Conservation (phyloP, 2,797 vertebrate species). For the Mallotus villosus region DNA sequence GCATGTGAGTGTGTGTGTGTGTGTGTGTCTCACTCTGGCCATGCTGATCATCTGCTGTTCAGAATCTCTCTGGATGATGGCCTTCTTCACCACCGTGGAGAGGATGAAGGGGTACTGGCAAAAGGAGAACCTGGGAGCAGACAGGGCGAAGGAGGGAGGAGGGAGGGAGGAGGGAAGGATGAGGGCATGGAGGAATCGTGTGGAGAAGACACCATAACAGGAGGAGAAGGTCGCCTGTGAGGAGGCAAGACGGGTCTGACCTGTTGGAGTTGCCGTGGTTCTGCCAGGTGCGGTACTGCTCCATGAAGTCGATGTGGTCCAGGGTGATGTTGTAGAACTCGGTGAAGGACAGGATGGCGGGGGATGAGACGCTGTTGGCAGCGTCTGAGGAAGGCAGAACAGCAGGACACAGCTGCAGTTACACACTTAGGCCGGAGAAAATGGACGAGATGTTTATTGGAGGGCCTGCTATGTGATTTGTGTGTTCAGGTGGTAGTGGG, state of each 20-base stretch:
- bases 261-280: constrained; percentile 87
- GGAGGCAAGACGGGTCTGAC: constrained; percentile 56
- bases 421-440: neutral
- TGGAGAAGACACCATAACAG: neutral
- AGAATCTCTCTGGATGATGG: constrained; percentile 96
- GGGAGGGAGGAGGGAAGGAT: neutral
- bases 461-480: neutral
- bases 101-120: constrained; percentile 98
- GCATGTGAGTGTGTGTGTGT: constrained; percentile 2
- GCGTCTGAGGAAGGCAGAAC: constrained; percentile 71
- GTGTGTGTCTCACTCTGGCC: constrained; percentile 86
- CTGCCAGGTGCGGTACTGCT: constrained; percentile 93
- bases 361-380: constrained; percentile 83
- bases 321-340: constrained; percentile 95
- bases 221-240: neutral
- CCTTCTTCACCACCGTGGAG: constrained; percentile 93
- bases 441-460: no score
- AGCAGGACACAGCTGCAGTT: neutral
- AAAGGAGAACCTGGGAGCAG: constrained; percentile 89
- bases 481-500: neutral
- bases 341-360: constrained; percentile 86
- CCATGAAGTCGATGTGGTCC: constrained; percentile 95
- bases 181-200: neutral
- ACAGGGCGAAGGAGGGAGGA: neutral
- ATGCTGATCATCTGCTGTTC: constrained; percentile 99